phyloP scores from a whole-genome alignment of 2,113 vertebrate genomes.

The Boleophthalmus pectinirostris region DNA sequence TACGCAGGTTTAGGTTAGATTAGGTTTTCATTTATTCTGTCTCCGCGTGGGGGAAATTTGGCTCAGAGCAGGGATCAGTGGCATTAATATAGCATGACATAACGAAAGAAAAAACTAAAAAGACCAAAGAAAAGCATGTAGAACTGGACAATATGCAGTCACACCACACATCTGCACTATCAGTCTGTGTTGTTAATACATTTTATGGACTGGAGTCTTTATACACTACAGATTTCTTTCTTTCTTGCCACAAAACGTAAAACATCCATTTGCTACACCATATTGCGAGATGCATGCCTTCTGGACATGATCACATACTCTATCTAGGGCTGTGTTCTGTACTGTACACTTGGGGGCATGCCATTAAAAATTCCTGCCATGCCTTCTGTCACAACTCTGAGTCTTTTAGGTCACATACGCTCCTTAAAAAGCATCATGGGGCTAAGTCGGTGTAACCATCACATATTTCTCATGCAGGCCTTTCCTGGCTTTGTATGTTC shows the following conservation, averaged over 20 bases:
- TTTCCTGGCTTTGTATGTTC: slow-evolving; percentile 75
- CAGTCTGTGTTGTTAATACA: too few relatives aligned
- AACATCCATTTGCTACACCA: neutral
- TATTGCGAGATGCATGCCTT: neutral
- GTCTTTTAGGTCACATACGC: slow-evolving; percentile 62
- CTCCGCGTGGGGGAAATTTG: too few relatives aligned
- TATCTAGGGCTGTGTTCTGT: slow-evolving; percentile 28
- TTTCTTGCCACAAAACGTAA: neutral
- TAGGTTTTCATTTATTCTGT: too few relatives aligned
- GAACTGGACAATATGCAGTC: too few relatives aligned
- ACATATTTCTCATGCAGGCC: slow-evolving; percentile 55
- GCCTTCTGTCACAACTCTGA: slow-evolving; percentile 66
- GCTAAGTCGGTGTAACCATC: slow-evolving; percentile 53
- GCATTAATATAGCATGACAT: too few relatives aligned
- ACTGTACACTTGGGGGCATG: slow-evolving; percentile 44
- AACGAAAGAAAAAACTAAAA: too few relatives aligned
- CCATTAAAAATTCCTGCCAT: slow-evolving; percentile 69
- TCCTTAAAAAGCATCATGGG: slow-evolving; percentile 55
- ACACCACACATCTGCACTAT: too few relatives aligned
- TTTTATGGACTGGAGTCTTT: too few relatives aligned
- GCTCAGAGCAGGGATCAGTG: too few relatives aligned
- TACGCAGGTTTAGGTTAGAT: too few relatives aligned
- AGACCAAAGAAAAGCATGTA: too few relatives aligned
- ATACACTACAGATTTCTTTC: too few relatives aligned
- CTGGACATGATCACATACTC: neutral